These are phyloP conservation scores for Napeogenes inachia DNA, from an alignment of 2,888 invertebrate species.

Conservation along the genomic window DNA sequence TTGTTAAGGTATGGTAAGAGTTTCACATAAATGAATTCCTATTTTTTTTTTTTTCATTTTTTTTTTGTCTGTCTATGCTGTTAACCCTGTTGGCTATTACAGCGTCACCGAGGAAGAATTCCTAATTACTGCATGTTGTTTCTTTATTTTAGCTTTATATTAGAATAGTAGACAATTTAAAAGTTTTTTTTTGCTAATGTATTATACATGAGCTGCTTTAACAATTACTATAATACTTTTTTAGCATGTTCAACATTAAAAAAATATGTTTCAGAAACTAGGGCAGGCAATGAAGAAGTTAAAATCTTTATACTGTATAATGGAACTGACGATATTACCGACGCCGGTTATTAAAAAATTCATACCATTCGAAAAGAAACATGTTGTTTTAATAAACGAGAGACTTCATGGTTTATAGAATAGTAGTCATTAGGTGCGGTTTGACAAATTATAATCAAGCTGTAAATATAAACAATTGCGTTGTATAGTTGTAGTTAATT, in stretches of 20 bases:
- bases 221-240: not conserved
- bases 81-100: too few relatives aligned
- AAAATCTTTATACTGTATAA: constrained; percentile 62
- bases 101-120: too few relatives aligned
- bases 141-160: too few relatives aligned
- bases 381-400: constrained; percentile 45
- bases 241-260: constrained; percentile 7
- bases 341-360: constrained; percentile 57
- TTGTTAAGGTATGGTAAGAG: not conserved
- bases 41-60: too few relatives aligned
- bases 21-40: not conserved
- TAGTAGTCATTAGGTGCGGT: constrained; percentile 9
- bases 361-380: constrained; percentile 46
- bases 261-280: constrained; percentile 51
- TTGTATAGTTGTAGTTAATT: too few relatives aligned
- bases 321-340: constrained; percentile 59
- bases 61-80: too few relatives aligned
- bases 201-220: too few relatives aligned
- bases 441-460: too few relatives aligned
- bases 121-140: too few relatives aligned
- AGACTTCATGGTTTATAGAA: constrained; percentile 40
- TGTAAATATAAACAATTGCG: too few relatives aligned
- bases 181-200: too few relatives aligned
- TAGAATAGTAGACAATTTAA: too few relatives aligned
- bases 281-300: constrained; percentile 58